Evolutionary conservation across 2,888 invertebrate genomes (phyloP).

Genomic region (Cantharis nigra): DNA sequence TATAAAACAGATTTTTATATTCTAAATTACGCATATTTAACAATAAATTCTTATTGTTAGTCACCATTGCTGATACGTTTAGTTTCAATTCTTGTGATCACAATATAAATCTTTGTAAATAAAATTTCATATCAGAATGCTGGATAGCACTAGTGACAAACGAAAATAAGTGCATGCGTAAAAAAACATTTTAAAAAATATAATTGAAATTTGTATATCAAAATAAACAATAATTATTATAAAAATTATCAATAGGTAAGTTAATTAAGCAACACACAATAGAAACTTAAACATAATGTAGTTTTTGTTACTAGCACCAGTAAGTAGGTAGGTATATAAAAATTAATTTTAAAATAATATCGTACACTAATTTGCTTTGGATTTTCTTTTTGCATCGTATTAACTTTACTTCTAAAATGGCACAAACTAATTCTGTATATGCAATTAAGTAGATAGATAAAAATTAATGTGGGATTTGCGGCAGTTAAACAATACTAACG

Average conservation of each 20-base stretch:
- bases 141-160: neutral
- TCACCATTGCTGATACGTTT: constrained; percentile 58
- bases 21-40: constrained; percentile 25
- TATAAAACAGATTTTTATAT: constrained; percentile 40
- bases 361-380: constrained; percentile 16
- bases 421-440: constrained; percentile 50
- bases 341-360: constrained; percentile 9
- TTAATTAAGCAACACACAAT: constrained; percentile 38
- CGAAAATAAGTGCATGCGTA: neutral
- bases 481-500: constrained; percentile 47
- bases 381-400: constrained; percentile 25
- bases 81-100: constrained; percentile 55
- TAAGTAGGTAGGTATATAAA: constrained; percentile 35
- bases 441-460: constrained; percentile 35
- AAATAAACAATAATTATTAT: constrained; percentile 21
- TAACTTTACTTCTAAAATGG: constrained; percentile 51
- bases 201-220: constrained; percentile 3
- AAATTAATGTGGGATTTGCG: constrained; percentile 47
- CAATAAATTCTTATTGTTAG: constrained; percentile 48
- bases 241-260: constrained; percentile 21
- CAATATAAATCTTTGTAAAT: constrained; percentile 38
- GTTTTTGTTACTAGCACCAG: constrained; percentile 50
- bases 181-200: constrained; percentile 6
- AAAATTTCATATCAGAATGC: neutral
- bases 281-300: constrained; percentile 13